Evolutionary conservation across 2,797 vertebrate genomes (phyloP), one percentile per base, ranked within the genome.

Genomic region (Neopelma chrysocephalum): DNA sequence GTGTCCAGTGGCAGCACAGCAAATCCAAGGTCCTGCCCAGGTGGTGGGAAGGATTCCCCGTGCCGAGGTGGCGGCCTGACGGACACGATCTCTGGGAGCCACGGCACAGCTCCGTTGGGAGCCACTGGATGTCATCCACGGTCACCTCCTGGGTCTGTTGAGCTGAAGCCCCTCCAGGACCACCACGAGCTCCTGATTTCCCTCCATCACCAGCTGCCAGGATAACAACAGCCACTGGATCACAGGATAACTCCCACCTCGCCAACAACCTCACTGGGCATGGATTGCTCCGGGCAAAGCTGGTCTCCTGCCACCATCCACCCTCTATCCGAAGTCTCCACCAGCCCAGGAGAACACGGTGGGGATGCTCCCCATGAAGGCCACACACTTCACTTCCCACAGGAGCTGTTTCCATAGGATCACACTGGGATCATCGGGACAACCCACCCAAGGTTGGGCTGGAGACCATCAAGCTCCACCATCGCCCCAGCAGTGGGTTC

Each of bases 341-440:
- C 12, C 57, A 29, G 20, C 14, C 45, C 58, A 75, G 84, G 48
- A 84, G 40, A 48, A 64, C 15, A 0, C 0, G 1, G 57, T 27
- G 26, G 7, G 32, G 71, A 36, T 43, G 65, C 25, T 64, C 70
- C 12, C 61, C 42, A 2, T 1, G 21, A 68, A 57, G 57, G 11
- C 36, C 54, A 51, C 71, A 12, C 42, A 3, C n/a, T 36, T 25
- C 79, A 34, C 50, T 5, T 54, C 7, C 54, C 85, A 26, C 0
- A 27, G 86, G 53, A 75, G 42, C 50, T 69, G 18, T 19, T 78
- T 42, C 73, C 22, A 0, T 12, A 62, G 61, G 25, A 62, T 48
- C 64, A n/a, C 3, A 0, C 4, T 10, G 8, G 57, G 40, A 38
- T 38, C 70, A 32, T 4, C 4, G 32, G 47, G 23, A 70, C 5